Base-by-base conservation (phyloP, 2,888 invertebrate species). In the Parnassius orleans region DNA sequence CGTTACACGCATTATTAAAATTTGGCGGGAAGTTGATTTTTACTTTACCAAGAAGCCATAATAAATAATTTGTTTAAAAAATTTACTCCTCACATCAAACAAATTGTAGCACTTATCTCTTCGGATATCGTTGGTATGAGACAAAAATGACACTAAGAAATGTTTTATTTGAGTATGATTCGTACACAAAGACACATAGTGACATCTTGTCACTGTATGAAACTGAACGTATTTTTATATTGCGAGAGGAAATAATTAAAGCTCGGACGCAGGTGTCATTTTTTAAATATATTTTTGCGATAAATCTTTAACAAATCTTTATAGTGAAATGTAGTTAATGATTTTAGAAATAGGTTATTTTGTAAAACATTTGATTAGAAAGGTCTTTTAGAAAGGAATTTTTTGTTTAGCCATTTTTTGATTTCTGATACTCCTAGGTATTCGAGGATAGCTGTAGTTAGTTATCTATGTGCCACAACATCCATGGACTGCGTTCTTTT, bases 171-270 rank as follows among this genome's bases (percentile, higher is more conserved):
- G 10, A 43, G 41, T 42, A 53, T 47, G 7, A 47, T 12, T 19
- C 15, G 56, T 15, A 47, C 66, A 65, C 58, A 64, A 65, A 66
- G 61, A 56, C 14, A 44, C 33, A 33, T 33, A 5, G 33, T 33
- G 33, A 33, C 7, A 33, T 33, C 7, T 33, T 41, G 50, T 52
- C 56, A 19, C 33, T 52, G 46, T 10, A 14, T 59, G 46, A 51
- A 41, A 19, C 47, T 19, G 24, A 59, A 42, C 53, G 19, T 33
- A 19, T 55, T 57, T 60, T 63, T 62, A 65, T 59, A 55, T 55
- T 48, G 58, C 61, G 66, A 68, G 71, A 73, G 73, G 76, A 74
- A 76, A 73, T 71, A 72, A 77, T 75, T 74, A 74, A 72, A 57
- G 41, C 42, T 47, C 42, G 56, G 33, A 66, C 65, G 46, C 48